A percentile compares a stretch with the other conserved stretches of the same genome.
Evolutionary conservation across 1,140 invertebrate species (phyloP).

Genomic region (Drosophila bifasciata): DNA sequence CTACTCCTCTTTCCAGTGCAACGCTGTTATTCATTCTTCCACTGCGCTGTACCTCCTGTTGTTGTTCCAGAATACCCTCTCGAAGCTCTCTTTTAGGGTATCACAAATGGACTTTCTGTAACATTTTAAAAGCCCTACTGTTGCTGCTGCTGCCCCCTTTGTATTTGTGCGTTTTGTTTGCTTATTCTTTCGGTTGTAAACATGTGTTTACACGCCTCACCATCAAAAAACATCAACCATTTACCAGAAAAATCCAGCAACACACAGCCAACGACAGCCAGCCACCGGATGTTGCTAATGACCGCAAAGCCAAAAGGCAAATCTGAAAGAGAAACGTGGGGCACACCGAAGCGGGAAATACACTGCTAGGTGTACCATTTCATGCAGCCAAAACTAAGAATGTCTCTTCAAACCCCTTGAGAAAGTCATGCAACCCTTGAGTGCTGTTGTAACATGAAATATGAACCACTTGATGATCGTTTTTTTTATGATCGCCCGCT

Average conservation of each 20-base stretch:
- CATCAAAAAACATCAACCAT: constrained; percentile 19
- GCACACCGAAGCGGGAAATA: constrained; percentile 5
- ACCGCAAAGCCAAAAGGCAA: constrained; percentile 60
- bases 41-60: too few species aligned
- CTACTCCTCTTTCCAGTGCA: constrained; percentile 15
- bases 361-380: neutral
- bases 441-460: constrained; percentile 13
- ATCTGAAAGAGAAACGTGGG: constrained; percentile 31
- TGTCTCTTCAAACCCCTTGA: neutral
- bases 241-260: too few species aligned
- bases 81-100: too few species aligned
- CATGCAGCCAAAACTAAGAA: too few species aligned
- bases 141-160: constrained; percentile 7
- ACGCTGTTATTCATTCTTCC: neutral
- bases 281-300: constrained; percentile 73
- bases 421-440: neutral
- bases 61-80: too few species aligned
- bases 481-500: constrained; percentile 8
- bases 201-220: constrained; percentile 75
- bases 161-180: constrained; percentile 28
- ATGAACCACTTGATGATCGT: constrained; percentile 9
- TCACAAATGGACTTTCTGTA: too few species aligned
- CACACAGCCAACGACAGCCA: too few species aligned
- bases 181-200: constrained; percentile 60
- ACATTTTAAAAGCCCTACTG: constrained; percentile 20